Percentiles rank a stretch among this genome's conserved stretches.
Evolutionary conservation across 2,113 vertebrate genomes (phyloP).

Genomic region (Seriola aureovittata): DNA sequence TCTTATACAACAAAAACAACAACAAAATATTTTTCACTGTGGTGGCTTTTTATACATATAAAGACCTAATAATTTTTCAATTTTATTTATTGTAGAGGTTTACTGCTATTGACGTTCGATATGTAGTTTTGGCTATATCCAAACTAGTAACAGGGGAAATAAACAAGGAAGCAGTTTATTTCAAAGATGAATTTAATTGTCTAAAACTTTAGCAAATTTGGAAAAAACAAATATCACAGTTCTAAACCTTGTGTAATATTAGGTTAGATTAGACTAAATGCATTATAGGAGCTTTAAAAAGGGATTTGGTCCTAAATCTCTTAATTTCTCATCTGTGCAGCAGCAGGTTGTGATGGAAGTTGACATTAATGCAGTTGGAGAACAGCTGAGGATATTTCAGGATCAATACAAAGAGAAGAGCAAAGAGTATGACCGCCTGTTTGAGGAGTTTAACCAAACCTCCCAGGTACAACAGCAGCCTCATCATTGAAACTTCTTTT

Average conservation of each 20-base stretch:
- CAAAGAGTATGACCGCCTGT: slow-evolving; percentile 94
- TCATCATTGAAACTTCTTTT: background rate
- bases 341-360: slow-evolving; percentile 96
- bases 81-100: too few species aligned
- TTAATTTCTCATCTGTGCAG: slow-evolving; percentile 58
- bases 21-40: too few species aligned
- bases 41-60: too few species aligned
- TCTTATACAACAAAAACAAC: background rate
- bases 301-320: background rate
- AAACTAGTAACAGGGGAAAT: background rate
- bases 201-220: background rate
- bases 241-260: background rate
- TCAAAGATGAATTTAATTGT: background rate
- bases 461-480: slow-evolving; percentile 87
- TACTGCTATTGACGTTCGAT: background rate
- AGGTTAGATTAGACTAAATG: background rate
- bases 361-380: slow-evolving; percentile 94
- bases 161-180: background rate
- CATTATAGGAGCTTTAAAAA: background rate
- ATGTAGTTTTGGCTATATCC: background rate
- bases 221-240: background rate
- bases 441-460: slow-evolving; percentile 95
- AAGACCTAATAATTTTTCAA: too few species aligned
- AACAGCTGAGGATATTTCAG: slow-evolving; percentile 96
- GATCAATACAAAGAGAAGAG: slow-evolving; percentile 96